Percentiles rank a stretch among this genome's conserved stretches.
These are phyloP conservation scores for Zaprionus lineosus DNA, from an alignment of 2,888 invertebrate species.

Conservation along the genomic window DNA sequence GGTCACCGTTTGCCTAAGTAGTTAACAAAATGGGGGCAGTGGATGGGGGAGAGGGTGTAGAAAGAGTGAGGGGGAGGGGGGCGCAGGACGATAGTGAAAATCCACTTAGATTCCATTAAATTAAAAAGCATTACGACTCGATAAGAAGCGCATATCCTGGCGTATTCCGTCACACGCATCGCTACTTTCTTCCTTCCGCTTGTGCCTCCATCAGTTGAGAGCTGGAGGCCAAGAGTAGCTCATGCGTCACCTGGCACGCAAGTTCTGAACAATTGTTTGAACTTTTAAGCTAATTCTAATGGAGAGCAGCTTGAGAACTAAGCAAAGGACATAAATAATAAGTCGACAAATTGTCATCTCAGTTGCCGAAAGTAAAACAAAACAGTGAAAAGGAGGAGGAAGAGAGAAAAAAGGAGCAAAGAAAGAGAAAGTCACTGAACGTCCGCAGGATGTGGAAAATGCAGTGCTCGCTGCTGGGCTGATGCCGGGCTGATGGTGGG, in stretches of 20 bases:
- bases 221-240: too few relatives aligned
- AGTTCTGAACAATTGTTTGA: neutral
- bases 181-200: neutral
- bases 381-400: too few relatives aligned
- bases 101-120: constrained; percentile 16
- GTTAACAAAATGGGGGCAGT: neutral
- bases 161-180: too few relatives aligned
- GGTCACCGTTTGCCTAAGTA: constrained; percentile 32
- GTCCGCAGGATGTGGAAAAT: constrained; percentile 36
- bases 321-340: constrained; percentile 58
- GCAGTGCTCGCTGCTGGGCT: constrained; percentile 18
- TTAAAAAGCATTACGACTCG: neutral
- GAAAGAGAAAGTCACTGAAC: constrained; percentile 7
- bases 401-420: neutral
- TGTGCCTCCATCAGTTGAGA: too few relatives aligned
- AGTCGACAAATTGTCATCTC: constrained; percentile 65
- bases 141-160: neutral
- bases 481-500: neutral
- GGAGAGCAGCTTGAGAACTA: constrained; percentile 1
- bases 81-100: too few relatives aligned
- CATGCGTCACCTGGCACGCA: constrained; percentile 5
- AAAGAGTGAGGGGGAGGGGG: too few relatives aligned
- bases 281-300: constrained; percentile 20
- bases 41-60: too few relatives aligned
- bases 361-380: constrained; percentile 40